Percentiles rank a stretch among this genome's conserved stretches.
phyloP scores from a whole-genome alignment of 2,113 vertebrate species.

The Arizona elegans region DNA sequence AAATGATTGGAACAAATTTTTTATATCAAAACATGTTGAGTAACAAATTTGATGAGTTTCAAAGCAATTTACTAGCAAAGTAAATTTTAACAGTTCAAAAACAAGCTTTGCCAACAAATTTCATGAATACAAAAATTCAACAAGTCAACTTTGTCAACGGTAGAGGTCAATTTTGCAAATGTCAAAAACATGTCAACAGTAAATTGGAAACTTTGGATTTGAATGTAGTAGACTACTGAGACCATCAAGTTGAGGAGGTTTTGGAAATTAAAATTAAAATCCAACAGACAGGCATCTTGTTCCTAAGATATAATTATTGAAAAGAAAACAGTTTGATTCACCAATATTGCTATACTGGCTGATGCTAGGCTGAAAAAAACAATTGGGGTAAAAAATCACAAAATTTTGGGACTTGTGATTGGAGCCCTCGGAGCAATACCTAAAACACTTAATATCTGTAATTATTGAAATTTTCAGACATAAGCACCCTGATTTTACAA shows the following conservation, averaged over 20 bases:
- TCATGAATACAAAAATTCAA: neutral
- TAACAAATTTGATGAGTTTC: neutral
- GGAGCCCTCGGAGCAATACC: neutral
- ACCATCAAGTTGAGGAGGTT: neutral
- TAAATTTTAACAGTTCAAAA: neutral
- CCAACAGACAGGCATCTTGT: neutral
- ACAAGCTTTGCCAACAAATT: neutral
- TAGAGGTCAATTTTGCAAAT: neutral
- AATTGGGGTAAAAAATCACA: neutral
- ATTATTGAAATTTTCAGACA: neutral
- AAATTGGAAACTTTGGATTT: neutral
- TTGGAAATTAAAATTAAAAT: neutral
- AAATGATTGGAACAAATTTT: neutral
- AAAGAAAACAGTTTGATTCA: neutral
- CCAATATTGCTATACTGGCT: neutral
- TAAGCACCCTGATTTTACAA: neutral
- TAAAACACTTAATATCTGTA: neutral
- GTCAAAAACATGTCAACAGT: neutral
- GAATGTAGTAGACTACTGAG: neutral
- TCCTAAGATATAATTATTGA: neutral
- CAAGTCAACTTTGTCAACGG: neutral
- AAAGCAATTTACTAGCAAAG: neutral
- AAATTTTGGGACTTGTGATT: neutral
- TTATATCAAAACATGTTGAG: neutral
- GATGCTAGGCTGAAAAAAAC: neutral